phyloP scores from a whole-genome alignment of 2,797 vertebrate genomes.

The Odontamblyopus rebecca region DNA sequence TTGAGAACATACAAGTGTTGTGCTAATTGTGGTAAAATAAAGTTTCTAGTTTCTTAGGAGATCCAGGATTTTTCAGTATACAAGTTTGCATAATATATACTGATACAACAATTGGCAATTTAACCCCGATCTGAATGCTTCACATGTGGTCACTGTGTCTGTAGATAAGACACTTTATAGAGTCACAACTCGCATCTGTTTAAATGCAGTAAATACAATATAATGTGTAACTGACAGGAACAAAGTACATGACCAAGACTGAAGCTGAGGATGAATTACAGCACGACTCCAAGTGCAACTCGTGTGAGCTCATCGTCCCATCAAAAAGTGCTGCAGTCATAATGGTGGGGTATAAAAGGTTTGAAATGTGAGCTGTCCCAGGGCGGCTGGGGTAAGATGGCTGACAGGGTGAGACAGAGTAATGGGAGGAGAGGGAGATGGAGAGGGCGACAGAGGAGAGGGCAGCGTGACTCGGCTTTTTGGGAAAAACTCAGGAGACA shows the following conservation, averaged over 20 bases:
- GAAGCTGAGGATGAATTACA: neutral
- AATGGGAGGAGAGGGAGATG: slow-evolving; percentile 31
- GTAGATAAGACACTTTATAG: neutral
- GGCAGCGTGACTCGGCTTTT: slow-evolving; percentile 11
- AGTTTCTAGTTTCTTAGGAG: too few relatives aligned
- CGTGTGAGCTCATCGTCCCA: slow-evolving; percentile 1
- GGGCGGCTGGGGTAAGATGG: slow-evolving; percentile 32
- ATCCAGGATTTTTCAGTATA: too few relatives aligned
- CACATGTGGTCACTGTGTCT: neutral
- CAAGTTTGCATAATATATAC: too few relatives aligned
- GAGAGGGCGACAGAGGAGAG: too few relatives aligned
- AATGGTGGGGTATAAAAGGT: slow-evolving; percentile 17
- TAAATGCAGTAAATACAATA: slow-evolving; percentile 6
- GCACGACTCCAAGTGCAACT: neutral
- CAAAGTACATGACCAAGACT: neutral
- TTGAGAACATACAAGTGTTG: too few relatives aligned
- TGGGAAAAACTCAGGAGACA: slow-evolving; percentile 6
- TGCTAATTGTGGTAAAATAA: too few relatives aligned
- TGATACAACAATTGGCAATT: too few relatives aligned
- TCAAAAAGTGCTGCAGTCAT: slow-evolving; percentile 6
- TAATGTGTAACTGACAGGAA: neutral
- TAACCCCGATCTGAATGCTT: too few relatives aligned
- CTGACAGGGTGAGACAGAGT: slow-evolving; percentile 24
- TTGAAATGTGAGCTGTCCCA: slow-evolving; percentile 15
- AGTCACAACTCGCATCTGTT: slow-evolving; percentile 24